Evolutionary conservation across 2,797 vertebrate species (phyloP), one percentile per base, ranked within the genome.

Genomic region (Sternotherus odoratus): DNA sequence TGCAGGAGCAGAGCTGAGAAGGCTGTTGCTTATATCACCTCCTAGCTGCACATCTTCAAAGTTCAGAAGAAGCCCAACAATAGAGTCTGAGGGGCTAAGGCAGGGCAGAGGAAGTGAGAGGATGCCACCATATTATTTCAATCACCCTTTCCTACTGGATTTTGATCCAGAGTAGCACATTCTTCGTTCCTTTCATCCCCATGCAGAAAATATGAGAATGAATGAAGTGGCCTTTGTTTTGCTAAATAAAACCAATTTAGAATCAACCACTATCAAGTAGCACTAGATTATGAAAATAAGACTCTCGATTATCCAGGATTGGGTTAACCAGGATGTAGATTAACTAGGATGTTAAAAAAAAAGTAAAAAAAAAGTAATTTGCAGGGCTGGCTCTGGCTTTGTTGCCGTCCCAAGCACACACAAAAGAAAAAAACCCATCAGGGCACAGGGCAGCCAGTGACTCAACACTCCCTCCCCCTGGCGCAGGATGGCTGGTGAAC

Each of bases 101-200:
- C 0, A 1, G 60, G n/a, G 10, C 1, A 57, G 48, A 82, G 28
- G 43, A 72, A 23, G 51, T 46, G 39, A 8, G 4, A 8, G 0
- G 10, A 51, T 1, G 33, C 16, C 7, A 19, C 33, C 33, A 17
- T 0, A 74, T 7, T 24, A 2, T 15, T 19, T 82, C 51, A 16
- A 0, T 49, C 39, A n/a, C 43, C 39, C 79, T 36, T 11, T 49
- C 1, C 1, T 8, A 51, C 53, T 2, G 6, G 85, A 72, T 48
- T 81, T 48, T 50, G 63, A 54, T 21, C 4, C 0, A 2, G 13
- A 51, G n/a, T 72, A 79, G 3, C n/a, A 24, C 3, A 43, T 86
- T 33, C 49, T 19, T 23, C 13, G 4, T 13, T 5, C 6, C n/a
- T 12, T 1, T 60, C 33, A 56, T 83, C 26, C 72, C 74, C 74